Evolutionary conservation across 2,888 invertebrate genomes (phyloP).

Genomic region (Tenodera sinensis): DNA sequence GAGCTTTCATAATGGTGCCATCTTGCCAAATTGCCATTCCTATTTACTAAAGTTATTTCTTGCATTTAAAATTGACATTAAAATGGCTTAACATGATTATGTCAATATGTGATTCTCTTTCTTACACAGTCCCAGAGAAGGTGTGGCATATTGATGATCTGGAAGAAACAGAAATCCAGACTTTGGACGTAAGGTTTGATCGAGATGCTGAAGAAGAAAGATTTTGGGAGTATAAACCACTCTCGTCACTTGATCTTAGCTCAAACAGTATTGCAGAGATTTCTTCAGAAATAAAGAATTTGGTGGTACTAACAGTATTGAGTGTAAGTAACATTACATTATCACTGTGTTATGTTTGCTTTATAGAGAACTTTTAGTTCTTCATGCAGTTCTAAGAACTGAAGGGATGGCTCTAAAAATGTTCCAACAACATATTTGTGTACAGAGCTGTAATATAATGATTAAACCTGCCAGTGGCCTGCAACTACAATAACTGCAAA

Average conservation of each 20-base stretch:
- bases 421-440: neutral
- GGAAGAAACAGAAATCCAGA: slow-evolving; percentile 42
- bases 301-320: slow-evolving; percentile 48
- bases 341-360: neutral
- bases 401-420: neutral
- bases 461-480: no score
- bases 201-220: slow-evolving; percentile 50
- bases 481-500: no score
- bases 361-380: neutral
- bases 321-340: slow-evolving; percentile 54
- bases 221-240: slow-evolving; percentile 83
- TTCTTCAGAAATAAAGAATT: slow-evolving; percentile 22
- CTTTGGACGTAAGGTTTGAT: slow-evolving; percentile 37
- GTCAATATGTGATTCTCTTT: no score
- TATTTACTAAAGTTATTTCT: no score
- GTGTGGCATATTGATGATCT: slow-evolving; percentile 48
- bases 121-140: slow-evolving; percentile 39
- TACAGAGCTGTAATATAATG: no score
- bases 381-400: neutral
- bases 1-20: no score
- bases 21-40: no score
- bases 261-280: slow-evolving; percentile 65
- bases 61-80: no score
- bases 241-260: slow-evolving; percentile 74
- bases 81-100: no score